Percentiles rank a stretch among this genome's conserved stretches.
These are phyloP conservation scores for Malurus leucopterus DNA, from an alignment of 2,797 vertebrate genomes.

Conservation along the genomic window DNA sequence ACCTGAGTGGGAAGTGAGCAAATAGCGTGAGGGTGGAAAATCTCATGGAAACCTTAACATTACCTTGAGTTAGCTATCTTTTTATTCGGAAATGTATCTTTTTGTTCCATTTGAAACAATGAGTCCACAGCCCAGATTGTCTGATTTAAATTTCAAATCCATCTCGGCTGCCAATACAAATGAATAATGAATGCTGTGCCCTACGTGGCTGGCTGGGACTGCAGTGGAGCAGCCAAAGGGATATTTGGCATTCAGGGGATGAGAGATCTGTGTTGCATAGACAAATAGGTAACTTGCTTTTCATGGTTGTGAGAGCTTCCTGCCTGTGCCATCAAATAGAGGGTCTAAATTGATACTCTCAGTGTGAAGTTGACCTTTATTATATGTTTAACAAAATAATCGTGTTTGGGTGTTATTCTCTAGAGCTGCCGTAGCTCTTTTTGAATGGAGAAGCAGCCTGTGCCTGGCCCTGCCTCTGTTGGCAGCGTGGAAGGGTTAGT, in stretches of 20 bases:
- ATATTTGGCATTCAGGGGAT: neutral
- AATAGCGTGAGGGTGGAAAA: neutral
- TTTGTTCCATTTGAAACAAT: neutral
- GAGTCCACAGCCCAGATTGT: neutral
- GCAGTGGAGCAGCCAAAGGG: neutral
- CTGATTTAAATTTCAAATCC: constrained; percentile 37
- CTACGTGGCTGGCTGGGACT: neutral
- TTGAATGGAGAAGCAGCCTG: neutral
- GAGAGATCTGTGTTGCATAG: neutral
- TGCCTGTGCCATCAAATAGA: neutral
- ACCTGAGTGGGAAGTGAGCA: neutral
- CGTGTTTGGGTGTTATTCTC: neutral
- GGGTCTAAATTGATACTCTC: neutral
- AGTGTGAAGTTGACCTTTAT: neutral
- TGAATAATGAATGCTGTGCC: neutral
- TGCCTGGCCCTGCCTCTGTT: neutral
- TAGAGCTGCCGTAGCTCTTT: neutral
- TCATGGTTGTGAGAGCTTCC: neutral
- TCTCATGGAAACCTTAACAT: neutral
- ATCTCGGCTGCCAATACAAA: neutral
- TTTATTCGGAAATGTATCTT: neutral
- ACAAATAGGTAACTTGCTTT: neutral
- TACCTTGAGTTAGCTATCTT: neutral
- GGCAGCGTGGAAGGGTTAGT: neutral
- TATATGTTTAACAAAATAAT: neutral